Evolutionary conservation across 2,888 invertebrate genomes (phyloP), one percentile per base, ranked within the genome.

Genomic region (Drosophila anomalata): DNA sequence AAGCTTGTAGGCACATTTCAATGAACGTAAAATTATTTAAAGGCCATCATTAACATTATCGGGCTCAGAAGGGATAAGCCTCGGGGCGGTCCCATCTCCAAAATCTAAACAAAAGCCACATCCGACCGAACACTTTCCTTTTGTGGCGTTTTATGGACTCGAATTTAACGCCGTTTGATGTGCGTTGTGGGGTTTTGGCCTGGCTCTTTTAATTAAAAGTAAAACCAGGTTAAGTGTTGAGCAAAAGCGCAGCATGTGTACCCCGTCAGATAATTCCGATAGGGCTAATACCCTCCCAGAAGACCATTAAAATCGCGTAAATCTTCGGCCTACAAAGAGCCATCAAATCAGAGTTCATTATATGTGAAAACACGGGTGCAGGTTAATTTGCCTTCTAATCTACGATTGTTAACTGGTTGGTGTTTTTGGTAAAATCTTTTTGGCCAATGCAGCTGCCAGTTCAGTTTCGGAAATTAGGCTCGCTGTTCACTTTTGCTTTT

Each of bases 11-110:
- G 61, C 62, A 53, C 74, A 71, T 71, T 78, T 70, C 44, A 72
- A 70, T 70, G 76, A 58, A 72, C 71, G 67, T 87, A 68, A 87
- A 83, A 79, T 50, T 50, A 62, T 76, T 77, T 85, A 77, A 76
- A 75, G 60, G 76, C 74, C 79, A 69, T 81, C 84, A 84, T 84
- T 87, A 84, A 87, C 84, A 79, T 78, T 84, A 84, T 87, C 84
- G 73, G 14, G 11, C 61, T 52, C 48, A 47, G 53, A 36, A 67
- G 55, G 36, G 70, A 72, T 75, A 81, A 76, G 68, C 65, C 58
- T 55, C 68, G 48, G 68, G 59, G 68, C 47, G 68, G 59, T 42
- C 31, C 60, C 50, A 26, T 66, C 53, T 74, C 70, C 76, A 78
- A 60, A 42, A 31, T 41, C 14, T 41, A 24, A 69, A 76, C 70